Base-by-base conservation (phyloP, 2,888 invertebrate species). In the Criorhina ranunculi region DNA sequence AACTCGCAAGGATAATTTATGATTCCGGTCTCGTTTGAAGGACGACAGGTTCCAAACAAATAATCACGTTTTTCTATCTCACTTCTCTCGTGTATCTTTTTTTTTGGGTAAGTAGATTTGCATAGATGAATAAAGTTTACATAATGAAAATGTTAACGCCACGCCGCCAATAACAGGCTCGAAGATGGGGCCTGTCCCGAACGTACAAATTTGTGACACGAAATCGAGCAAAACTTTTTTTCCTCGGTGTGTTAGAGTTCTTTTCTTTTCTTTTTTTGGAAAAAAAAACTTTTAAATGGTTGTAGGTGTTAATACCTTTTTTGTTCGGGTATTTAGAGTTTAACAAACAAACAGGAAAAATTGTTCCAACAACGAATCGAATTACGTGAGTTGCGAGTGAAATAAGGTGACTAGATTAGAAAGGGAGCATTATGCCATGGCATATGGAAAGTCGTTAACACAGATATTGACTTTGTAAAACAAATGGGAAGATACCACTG, bases 101-200 rank as follows among this genome's bases (percentile, higher is more conserved):
- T 57, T 55, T 55, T 35, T 73, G 55, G 64, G 57, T 80, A 64
- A 85, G 83, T 79, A 80, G 85, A 80, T 85, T 85, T 85, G 85
- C 85, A 85, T 85, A 85, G 85, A 85, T 85, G 85, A 85, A 79
- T 80, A 85, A 85, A 85, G 85, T 85, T 85, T 80, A 70, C 80
- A 76, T 80, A 80, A 85, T 80, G 85, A 85, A 85, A 85, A 85
- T 75, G 80, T 85, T 85, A 85, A 76, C 85, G 62, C 57, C 53
- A 51, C 55, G 42, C 51, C 35, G 17, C 35, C 40, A 49, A 53
- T 33, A 35, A 37, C 15, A 35, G 11, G 24, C 9, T 29, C 6
- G 29, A 5, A 15, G 24, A 24, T 4, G 35, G 44, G 31, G 51
- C 33, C 8, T 3, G 24, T n/a, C 40, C 19, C 17, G 29, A 37